Evolutionary conservation across 2,888 invertebrate genomes (phyloP).

Genomic region (Calameuta pallipes): DNA sequence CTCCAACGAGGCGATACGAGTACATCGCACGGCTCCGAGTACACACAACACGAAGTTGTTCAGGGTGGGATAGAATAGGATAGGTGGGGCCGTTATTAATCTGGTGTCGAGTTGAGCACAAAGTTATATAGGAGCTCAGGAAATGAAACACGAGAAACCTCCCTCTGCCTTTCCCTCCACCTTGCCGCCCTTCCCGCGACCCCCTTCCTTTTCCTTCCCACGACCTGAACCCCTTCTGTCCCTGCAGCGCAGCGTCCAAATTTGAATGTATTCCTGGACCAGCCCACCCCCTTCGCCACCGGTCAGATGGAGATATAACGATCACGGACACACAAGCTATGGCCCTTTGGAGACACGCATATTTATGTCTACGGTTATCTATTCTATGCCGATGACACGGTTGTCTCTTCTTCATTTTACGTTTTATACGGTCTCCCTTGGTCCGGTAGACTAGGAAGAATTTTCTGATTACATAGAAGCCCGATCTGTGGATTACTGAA

Average conservation of each 20-base stretch:
- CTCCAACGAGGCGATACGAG: conserved; percentile 22
- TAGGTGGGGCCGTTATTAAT: conserved; percentile 66
- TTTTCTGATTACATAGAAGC: not conserved
- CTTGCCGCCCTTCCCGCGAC: conserved; percentile 24
- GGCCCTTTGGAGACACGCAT: conserved; percentile 56
- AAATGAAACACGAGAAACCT: conserved; percentile 66
- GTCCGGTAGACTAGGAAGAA: not conserved
- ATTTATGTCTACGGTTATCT: conserved; percentile 49
- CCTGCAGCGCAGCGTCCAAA: conserved; percentile 55
- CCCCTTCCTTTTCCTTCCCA: conserved; percentile 27
- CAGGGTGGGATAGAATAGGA: conserved; percentile 58
- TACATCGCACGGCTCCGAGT: conserved; percentile 2
- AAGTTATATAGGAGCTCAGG: conserved; percentile 67
- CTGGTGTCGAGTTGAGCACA: conserved; percentile 67
- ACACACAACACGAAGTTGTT: conserved; percentile 53
- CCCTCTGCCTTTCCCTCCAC: conserved; percentile 33
- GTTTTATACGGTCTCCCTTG: not conserved
- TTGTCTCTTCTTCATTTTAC: conserved; percentile 3
- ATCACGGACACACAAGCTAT: conserved; percentile 58
- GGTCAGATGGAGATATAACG: conserved; percentile 65
- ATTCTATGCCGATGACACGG: conserved; percentile 13
- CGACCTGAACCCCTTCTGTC: conserved; percentile 45
- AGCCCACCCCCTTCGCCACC: conserved; percentile 43
- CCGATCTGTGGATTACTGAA: not conserved
- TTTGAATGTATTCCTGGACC: conserved; percentile 64